These are phyloP conservation scores for Micromys minutus DNA, from an alignment of 2,113 vertebrate species.

Conservation along the genomic window DNA sequence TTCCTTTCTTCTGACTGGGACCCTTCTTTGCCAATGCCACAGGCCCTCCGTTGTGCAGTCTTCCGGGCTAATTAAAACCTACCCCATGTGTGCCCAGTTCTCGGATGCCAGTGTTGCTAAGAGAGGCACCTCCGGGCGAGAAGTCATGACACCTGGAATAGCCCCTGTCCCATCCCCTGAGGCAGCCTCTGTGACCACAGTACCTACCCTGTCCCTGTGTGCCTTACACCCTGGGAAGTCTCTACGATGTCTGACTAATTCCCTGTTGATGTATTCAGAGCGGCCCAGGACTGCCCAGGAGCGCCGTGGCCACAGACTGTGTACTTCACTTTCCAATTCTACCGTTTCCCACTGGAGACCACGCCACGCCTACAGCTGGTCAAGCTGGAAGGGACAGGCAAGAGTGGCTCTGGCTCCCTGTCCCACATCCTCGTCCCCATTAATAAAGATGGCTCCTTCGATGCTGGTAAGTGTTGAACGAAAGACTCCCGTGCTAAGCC, in stretches of 20 bases:
- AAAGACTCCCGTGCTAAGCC: accelerated
- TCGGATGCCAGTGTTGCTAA: accelerated
- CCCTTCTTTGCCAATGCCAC: not conserved
- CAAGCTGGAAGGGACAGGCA: conserved; percentile 7
- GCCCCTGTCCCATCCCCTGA: accelerated
- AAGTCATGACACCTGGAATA: not conserved
- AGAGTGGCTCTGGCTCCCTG: not conserved
- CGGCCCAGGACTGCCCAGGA: conserved; percentile 62
- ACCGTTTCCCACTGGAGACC: conserved; percentile 91
- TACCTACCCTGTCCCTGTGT: accelerated
- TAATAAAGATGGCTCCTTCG: conserved; percentile 83
- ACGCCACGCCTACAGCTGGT: conserved; percentile 90
- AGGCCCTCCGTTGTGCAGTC: accelerated
- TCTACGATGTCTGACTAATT: not conserved
- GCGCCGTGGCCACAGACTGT: conserved; percentile 87
- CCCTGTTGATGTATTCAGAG: conserved; percentile 81
- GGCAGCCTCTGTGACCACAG: not conserved
- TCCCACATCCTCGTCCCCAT: conserved; percentile 86
- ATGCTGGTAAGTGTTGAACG: conserved; percentile 82
- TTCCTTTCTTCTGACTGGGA: not conserved
- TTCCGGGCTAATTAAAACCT: not conserved
- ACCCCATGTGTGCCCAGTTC: not conserved
- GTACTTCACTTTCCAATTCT: conserved; percentile 97
- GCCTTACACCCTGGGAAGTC: accelerated
- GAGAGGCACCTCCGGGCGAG: not conserved